Percentiles rank a stretch among this genome's conserved stretches.
These are phyloP conservation scores for Hippopotamyrus pictus DNA, from an alignment of 2,797 vertebrate genomes.

Conservation along the genomic window DNA sequence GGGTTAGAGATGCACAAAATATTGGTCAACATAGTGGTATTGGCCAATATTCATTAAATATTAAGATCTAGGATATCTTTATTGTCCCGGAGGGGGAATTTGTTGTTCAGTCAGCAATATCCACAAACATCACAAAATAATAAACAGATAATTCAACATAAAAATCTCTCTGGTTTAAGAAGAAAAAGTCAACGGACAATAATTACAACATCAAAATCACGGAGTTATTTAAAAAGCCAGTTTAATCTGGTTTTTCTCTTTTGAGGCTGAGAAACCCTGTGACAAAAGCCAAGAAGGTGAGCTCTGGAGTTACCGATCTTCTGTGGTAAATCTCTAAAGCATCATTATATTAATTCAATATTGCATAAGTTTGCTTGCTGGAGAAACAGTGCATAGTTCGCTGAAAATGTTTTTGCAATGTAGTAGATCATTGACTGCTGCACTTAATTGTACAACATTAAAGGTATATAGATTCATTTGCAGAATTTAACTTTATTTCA, in stretches of 20 bases:
- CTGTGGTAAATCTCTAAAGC: too few relatives aligned
- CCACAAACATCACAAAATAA: not conserved
- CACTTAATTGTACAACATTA: too few relatives aligned
- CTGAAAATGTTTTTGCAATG: too few relatives aligned
- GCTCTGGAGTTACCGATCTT: too few relatives aligned
- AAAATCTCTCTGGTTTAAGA: not conserved
- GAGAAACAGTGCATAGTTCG: too few relatives aligned
- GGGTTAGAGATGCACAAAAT: not conserved
- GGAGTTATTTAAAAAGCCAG: not conserved
- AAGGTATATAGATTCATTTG: too few relatives aligned
- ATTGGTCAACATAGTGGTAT: not conserved
- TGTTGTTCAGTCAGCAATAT: not conserved
- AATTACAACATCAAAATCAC: not conserved
- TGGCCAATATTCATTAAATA: not conserved
- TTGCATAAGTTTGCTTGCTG: too few relatives aligned
- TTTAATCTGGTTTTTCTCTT: not conserved
- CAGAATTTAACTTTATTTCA: too few relatives aligned
- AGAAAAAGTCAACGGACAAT: not conserved
- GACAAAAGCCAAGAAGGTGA: not conserved
- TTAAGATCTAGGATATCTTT: not conserved
- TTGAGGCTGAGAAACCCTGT: not conserved
- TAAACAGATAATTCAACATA: not conserved
- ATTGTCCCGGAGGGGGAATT: not conserved
- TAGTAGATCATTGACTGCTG: too few relatives aligned
- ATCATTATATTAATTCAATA: too few relatives aligned